Percentiles rank a stretch among this genome's conserved stretches.
Conservation (phyloP, 2,797 vertebrate genomes). For the Lateolabrax maculatus region DNA sequence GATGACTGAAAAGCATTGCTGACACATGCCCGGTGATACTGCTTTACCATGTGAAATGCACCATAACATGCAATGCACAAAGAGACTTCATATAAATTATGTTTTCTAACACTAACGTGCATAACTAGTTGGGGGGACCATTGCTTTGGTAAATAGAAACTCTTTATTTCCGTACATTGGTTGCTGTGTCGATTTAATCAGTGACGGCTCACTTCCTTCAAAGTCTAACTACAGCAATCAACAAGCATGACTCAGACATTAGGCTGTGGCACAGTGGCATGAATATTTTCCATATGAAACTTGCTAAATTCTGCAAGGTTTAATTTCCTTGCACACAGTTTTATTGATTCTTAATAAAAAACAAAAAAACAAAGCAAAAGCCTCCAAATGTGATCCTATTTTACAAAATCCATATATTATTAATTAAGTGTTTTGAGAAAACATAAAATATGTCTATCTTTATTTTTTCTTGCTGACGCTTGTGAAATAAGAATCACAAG, state of each 20-base stretch:
- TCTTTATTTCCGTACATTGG: not conserved
- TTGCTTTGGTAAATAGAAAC: conserved; percentile 2
- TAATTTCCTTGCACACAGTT: not conserved
- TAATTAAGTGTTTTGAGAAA: not conserved
- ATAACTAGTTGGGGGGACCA: not conserved
- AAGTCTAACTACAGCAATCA: conserved; percentile 13
- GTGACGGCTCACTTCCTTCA: conserved; percentile 24
- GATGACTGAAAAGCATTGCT: not conserved
- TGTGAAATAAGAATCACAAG: not conserved
- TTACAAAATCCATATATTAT: not conserved
- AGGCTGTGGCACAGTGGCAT: not conserved
- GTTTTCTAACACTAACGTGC: conserved; percentile 2
- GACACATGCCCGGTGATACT: not conserved
- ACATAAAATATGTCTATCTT: not conserved
- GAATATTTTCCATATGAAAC: not conserved
- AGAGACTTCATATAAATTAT: not conserved
- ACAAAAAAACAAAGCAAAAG: not conserved
- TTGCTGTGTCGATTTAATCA: conserved; percentile 8
- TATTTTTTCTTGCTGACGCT: not conserved
- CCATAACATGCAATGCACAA: not conserved
- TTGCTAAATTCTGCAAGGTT: not conserved
- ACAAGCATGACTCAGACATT: conserved; percentile 29
- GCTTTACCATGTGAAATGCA: conserved; percentile 14
- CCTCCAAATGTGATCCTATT: not conserved
- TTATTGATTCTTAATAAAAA: not conserved